Conservation (phyloP, 1,140 invertebrate genomes). For the Pogonomyrmex californicus region DNA sequence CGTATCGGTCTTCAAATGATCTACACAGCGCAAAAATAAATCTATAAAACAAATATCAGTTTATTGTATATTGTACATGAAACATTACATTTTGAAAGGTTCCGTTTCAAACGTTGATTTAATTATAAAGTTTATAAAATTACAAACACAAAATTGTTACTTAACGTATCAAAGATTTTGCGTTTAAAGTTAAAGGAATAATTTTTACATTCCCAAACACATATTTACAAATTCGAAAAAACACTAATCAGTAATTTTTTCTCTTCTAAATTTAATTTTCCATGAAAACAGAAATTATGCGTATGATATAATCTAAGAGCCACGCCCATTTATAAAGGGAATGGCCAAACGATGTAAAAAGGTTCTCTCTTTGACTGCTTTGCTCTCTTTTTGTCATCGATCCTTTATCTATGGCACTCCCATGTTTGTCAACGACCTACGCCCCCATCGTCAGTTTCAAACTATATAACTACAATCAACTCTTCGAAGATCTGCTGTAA, state of each 20-base stretch:
- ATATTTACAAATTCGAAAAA: background rate
- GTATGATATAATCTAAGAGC: constrained; percentile 31
- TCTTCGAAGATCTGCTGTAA: background rate
- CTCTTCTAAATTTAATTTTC: background rate
- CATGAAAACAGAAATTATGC: constrained; percentile 7
- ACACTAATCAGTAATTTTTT: background rate
- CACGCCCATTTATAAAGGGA: constrained; percentile 51
- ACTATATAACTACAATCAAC: constrained; percentile 12
- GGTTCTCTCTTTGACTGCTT: constrained; percentile 25
- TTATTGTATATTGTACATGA: background rate
- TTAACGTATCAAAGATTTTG: background rate
- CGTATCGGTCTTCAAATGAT: background rate
- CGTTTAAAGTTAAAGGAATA: background rate
- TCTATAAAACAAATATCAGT: background rate
- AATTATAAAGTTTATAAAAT: background rate
- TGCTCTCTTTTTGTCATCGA: constrained; percentile 54
- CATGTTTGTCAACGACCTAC: constrained; percentile 57
- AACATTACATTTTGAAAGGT: background rate
- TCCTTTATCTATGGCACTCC: constrained; percentile 50
- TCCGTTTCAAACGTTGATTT: background rate
- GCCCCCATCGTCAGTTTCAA: constrained; percentile 33
- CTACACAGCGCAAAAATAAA: background rate
- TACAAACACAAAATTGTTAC: background rate
- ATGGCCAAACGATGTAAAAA: constrained; percentile 37
- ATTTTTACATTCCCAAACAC: background rate